These are phyloP conservation scores for Threskiornis aethiopicus DNA, from an alignment of 2,797 vertebrate species.

Conservation along the genomic window DNA sequence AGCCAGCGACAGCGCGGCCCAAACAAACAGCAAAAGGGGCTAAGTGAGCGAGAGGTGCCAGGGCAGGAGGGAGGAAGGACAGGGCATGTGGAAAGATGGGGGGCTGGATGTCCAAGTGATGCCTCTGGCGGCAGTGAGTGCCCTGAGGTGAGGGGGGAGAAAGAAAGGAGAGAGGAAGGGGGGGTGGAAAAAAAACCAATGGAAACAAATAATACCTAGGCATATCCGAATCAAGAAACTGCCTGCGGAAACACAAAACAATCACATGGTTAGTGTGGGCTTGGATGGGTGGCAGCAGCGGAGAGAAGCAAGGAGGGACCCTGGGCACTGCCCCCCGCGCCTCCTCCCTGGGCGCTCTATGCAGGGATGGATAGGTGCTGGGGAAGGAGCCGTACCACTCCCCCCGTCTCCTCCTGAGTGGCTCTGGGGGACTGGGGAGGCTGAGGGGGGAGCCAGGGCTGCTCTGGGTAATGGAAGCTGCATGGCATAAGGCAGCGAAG, in stretches of 20 bases:
- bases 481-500: conserved; percentile 57
- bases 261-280: conserved; percentile 91
- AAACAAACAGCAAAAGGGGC: conserved; percentile 18
- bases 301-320: neutral
- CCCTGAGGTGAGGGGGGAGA: neutral
- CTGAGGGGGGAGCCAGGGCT: neutral
- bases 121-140: conserved; percentile 2
- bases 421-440: neutral
- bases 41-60: conserved; percentile 36
- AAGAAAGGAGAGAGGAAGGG: conserved; percentile 62
- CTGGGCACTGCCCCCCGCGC: neutral
- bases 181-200: conserved; percentile 65
- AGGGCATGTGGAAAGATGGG: neutral
- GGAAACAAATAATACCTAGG: conserved; percentile 93
- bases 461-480: conserved; percentile 45
- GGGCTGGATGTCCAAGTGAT: conserved; percentile 30
- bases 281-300: conserved; percentile 71
- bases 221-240: conserved; percentile 99
- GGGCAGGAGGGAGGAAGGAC: neutral
- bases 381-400: neutral
- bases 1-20: conserved; percentile 28
- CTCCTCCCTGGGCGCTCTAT: neutral
- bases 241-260: conserved; percentile 98
- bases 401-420: neutral
- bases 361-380: neutral